phyloP scores from a whole-genome alignment of 2,113 vertebrate species.

The Puntigrus tetrazona region DNA sequence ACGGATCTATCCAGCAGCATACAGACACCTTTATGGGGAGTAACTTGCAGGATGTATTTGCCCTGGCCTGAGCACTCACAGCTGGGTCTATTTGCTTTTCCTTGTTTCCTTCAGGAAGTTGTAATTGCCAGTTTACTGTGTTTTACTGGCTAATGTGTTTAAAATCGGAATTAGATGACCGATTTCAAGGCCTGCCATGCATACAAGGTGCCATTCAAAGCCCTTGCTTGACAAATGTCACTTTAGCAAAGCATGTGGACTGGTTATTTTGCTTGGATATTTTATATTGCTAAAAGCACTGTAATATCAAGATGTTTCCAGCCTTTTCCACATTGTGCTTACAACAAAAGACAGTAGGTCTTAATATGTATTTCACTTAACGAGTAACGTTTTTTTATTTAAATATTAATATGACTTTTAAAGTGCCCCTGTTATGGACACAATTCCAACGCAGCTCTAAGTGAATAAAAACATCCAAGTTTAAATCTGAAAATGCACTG shows the following conservation, averaged over 20 bases:
- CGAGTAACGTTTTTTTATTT: too few relatives aligned
- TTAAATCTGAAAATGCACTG: too few relatives aligned
- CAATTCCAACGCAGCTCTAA: too few relatives aligned
- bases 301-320: neutral
- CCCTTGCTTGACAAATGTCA: neutral
- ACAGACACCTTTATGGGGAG: conserved; percentile 12
- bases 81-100: conserved; percentile 35
- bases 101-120: conserved; percentile 44
- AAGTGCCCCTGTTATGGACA: too few relatives aligned
- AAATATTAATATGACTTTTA: too few relatives aligned
- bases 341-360: neutral
- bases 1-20: neutral
- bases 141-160: conserved; percentile 42
- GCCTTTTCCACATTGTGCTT: neutral
- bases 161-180: conserved; percentile 16
- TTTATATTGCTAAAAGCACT: neutral
- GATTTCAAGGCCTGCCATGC: conserved; percentile 10
- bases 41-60: neutral
- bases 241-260: conserved; percentile 3
- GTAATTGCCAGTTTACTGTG: conserved; percentile 30
- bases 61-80: neutral
- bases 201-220: conserved; percentile 13
- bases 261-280: conserved; percentile 24
- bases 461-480: too few relatives aligned
- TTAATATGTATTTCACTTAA: neutral